Conservation (phyloP, 2,888 invertebrate genomes). For the Acrobasis suavella region DNA sequence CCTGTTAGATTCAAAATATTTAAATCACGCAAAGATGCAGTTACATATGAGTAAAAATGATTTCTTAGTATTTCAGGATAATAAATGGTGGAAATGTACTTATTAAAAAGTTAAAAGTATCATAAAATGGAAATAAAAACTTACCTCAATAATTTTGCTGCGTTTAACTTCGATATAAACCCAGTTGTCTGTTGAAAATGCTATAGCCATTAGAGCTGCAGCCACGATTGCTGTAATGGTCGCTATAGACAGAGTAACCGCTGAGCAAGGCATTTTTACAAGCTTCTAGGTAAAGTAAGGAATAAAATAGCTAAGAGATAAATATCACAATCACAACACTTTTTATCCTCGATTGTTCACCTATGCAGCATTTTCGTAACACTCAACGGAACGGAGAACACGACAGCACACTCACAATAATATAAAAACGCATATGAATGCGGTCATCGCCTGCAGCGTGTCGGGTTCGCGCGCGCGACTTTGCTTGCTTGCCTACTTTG, state of each 20-base stretch:
- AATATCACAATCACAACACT: constrained; percentile 78
- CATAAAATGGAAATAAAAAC: background rate
- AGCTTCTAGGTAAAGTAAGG: constrained; percentile 63
- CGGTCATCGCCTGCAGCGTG: constrained; percentile 81
- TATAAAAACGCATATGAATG: constrained; percentile 78
- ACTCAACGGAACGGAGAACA: constrained; percentile 73
- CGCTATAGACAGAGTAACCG: constrained; percentile 96
- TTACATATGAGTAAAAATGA: no score
- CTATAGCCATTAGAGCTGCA: constrained; percentile 95
- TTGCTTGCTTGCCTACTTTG: constrained; percentile 67
- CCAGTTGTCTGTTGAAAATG: constrained; percentile 99
- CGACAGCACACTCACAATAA: constrained; percentile 77
- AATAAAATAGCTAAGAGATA: constrained; percentile 55
- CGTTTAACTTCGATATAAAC: constrained; percentile 95
- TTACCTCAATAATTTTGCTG: constrained; percentile 90
- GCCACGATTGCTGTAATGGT: constrained; percentile 98
- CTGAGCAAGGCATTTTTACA: constrained; percentile 94
- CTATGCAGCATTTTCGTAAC: constrained; percentile 80
- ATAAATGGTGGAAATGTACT: no score
- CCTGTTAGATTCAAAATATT: background rate
- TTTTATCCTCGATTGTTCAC: constrained; percentile 64
- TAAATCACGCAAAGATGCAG: no score
- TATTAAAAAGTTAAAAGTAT: no score
- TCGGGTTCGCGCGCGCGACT: constrained; percentile 79
- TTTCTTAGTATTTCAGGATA: no score